These are phyloP conservation scores for Noctua janthina DNA, from an alignment of 2,888 invertebrate genomes.

Conservation along the genomic window DNA sequence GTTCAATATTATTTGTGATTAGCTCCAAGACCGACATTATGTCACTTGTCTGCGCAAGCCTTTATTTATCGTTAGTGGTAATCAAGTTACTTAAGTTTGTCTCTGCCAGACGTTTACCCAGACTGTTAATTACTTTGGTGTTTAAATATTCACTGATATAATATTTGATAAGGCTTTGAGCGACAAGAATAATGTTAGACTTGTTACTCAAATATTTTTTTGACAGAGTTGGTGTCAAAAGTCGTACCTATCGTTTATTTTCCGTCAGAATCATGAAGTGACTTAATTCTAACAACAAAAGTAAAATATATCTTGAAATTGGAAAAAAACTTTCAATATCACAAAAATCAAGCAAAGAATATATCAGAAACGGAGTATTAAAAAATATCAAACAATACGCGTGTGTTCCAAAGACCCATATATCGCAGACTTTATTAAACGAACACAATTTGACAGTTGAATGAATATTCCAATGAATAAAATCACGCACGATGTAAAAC, in stretches of 20 bases:
- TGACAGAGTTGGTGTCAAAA: neutral
- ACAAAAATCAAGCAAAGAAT: neutral
- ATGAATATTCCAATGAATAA: conserved; percentile 54
- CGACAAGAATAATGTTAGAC: neutral
- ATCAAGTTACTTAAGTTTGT: conserved; percentile 18
- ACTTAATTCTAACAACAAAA: neutral
- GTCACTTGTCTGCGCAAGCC: neutral
- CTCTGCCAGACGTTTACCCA: conserved; percentile 16
- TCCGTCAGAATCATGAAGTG: neutral
- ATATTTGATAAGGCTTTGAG: conserved; percentile 10
- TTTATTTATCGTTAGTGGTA: conserved; percentile 13
- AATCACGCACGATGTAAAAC: conserved; percentile 45
- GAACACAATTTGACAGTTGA: conserved; percentile 47
- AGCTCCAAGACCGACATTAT: neutral
- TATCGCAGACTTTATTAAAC: conserved; percentile 12
- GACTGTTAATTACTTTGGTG: conserved; percentile 32
- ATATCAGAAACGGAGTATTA: neutral
- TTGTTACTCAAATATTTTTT: neutral
- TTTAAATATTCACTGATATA: conserved; percentile 5
- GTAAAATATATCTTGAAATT: neutral
- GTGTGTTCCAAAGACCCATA: conserved; percentile 38
- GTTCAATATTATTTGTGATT: neutral
- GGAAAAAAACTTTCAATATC: neutral
- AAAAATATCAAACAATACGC: neutral
- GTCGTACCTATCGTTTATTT: neutral